A percentile compares a stretch with the other conserved stretches of the same genome.
These are phyloP conservation scores for Pseudotriccus pelzelni DNA, from an alignment of 2,797 vertebrate species.

Conservation along the genomic window DNA sequence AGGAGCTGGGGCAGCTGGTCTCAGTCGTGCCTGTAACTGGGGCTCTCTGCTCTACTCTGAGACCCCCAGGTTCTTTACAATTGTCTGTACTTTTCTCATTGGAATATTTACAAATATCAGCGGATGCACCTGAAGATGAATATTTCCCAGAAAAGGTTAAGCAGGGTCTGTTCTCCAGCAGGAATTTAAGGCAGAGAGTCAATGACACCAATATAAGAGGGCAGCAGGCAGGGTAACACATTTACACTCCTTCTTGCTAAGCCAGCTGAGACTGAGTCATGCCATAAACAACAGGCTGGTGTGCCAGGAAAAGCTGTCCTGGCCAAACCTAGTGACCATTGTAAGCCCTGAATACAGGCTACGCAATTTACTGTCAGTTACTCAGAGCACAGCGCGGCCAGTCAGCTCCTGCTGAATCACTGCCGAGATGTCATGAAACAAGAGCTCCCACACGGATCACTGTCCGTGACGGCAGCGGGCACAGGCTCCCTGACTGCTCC, in stretches of 20 bases:
- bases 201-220: not conserved
- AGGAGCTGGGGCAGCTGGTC: not conserved
- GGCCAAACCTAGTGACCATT: slow-evolving; percentile 22
- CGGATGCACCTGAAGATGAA: not conserved
- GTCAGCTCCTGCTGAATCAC: slow-evolving; percentile 24
- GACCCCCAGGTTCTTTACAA: not conserved
- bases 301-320: slow-evolving; percentile 50
- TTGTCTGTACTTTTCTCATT: not conserved
- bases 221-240: not conserved
- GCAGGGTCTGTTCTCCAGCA: not conserved
- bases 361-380: not conserved
- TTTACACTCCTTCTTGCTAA: slow-evolving; percentile 21
- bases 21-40: not conserved
- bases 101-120: not conserved
- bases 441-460: not conserved
- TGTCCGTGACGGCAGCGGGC: fast-evolving
- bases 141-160: not conserved
- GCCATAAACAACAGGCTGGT: slow-evolving; percentile 28
- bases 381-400: not conserved
- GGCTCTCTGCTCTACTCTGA: not conserved
- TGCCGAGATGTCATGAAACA: not conserved
- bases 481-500: not conserved
- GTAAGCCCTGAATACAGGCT: slow-evolving; percentile 12
- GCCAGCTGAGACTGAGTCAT: slow-evolving; percentile 60
- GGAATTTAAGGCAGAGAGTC: not conserved